Percentiles rank a stretch among this genome's conserved stretches.
phyloP scores from a whole-genome alignment of 2,888 invertebrate genomes.

The Noctua janthe region DNA sequence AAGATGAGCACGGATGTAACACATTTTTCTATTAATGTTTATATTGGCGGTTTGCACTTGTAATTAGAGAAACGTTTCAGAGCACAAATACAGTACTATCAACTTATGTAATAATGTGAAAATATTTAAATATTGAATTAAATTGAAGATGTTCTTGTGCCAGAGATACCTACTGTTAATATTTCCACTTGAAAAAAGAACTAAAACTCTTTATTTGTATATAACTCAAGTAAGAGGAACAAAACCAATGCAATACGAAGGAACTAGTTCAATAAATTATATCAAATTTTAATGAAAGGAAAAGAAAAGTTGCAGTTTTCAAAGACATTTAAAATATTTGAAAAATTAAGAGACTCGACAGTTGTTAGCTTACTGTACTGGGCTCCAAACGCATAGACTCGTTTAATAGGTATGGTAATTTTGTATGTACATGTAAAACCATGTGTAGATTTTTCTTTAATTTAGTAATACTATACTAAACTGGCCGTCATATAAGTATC shows the following conservation, averaged over 20 bases:
- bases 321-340: slow-evolving; percentile 13
- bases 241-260: slow-evolving; percentile 50
- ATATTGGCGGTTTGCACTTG: slow-evolving; percentile 76
- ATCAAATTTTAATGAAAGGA: slow-evolving; percentile 18
- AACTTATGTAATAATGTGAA: slow-evolving; percentile 42
- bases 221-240: slow-evolving; percentile 59
- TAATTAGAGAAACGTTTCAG: slow-evolving; percentile 77
- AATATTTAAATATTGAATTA: slow-evolving; percentile 29
- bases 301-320: slow-evolving; percentile 17
- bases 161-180: slow-evolving; percentile 15
- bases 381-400: slow-evolving; percentile 78
- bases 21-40: slow-evolving; percentile 69
- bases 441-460: slow-evolving; percentile 89
- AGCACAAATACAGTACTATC: slow-evolving; percentile 75
- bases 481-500: slow-evolving; percentile 93
- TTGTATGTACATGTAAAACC: slow-evolving; percentile 90
- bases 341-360: slow-evolving; percentile 43
- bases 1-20: slow-evolving; percentile 85
- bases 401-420: slow-evolving; percentile 79
- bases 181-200: slow-evolving; percentile 22
- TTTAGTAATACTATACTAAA: slow-evolving; percentile 93
- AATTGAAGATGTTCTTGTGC: slow-evolving; percentile 25
- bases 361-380: slow-evolving; percentile 71
- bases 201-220: slow-evolving; percentile 34
- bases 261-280: slow-evolving; percentile 55